Conservation (phyloP, 2,797 vertebrate genomes). For the Fistularia commersonii region DNA sequence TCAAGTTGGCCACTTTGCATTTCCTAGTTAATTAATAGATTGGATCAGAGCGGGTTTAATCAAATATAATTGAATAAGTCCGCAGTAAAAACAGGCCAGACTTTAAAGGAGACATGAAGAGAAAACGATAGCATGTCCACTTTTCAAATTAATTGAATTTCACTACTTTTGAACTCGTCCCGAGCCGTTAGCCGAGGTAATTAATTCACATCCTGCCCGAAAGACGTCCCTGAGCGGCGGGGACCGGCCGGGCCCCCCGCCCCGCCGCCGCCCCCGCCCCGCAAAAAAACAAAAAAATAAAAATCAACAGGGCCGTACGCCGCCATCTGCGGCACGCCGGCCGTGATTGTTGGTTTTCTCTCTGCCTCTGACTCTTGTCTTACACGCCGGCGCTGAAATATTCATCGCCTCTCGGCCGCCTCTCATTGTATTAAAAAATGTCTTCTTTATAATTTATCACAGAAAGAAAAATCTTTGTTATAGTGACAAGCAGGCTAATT, state of each 20-base stretch:
- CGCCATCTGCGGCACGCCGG: constrained; percentile 54
- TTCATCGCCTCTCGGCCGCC: constrained; percentile 70
- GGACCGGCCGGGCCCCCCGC: too few relatives aligned
- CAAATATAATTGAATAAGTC: constrained; percentile 85
- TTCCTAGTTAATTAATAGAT: constrained; percentile 85
- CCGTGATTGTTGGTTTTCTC: constrained; percentile 65
- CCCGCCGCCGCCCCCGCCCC: too few relatives aligned
- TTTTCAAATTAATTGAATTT: constrained; percentile 85
- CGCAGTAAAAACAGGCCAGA: constrained; percentile 80
- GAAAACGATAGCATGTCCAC: constrained; percentile 82
- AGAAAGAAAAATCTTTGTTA: constrained; percentile 83
- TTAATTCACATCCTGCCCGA: constrained; percentile 73
- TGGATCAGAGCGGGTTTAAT: constrained; percentile 83
- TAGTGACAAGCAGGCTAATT: constrained; percentile 81
- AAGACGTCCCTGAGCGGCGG: constrained; percentile 62
- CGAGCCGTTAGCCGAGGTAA: constrained; percentile 72
- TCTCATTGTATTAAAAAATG: constrained; percentile 81
- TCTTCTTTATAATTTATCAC: constrained; percentile 82
- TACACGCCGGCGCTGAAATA: constrained; percentile 72
- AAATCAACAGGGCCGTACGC: constrained; percentile 57
- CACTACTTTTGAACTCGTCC: constrained; percentile 82
- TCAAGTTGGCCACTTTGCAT: constrained; percentile 77
- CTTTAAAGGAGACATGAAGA: constrained; percentile 75
- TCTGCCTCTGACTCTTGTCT: constrained; percentile 63
- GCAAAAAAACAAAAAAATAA: constrained; percentile 29